Conservation (phyloP, 2,113 vertebrate genomes). For the Coracopsis vasa region DNA sequence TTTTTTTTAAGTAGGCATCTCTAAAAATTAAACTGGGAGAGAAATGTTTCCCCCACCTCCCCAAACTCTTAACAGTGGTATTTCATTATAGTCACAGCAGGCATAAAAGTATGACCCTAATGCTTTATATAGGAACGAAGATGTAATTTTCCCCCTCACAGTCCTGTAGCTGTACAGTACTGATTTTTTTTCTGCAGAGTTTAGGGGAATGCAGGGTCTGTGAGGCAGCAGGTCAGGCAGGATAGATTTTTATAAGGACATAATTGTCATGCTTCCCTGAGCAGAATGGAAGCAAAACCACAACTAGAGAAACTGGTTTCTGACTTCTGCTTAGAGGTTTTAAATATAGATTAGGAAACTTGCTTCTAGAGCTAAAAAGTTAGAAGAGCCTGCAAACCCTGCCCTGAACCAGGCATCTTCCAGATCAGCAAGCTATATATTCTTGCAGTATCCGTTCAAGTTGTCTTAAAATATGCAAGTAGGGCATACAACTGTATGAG, state of each 20-base stretch:
- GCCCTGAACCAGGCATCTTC: not conserved
- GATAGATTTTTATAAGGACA: not conserved
- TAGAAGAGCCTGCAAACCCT: not conserved
- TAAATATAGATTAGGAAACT: not conserved
- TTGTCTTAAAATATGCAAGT: not conserved
- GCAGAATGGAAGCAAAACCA: not conserved
- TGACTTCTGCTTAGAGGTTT: not conserved
- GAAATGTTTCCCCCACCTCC: not conserved
- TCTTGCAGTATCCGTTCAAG: rapidly evolving
- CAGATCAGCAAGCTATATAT: rapidly evolving
- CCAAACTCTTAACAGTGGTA: not conserved
- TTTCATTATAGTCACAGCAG: not conserved
- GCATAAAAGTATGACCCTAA: not conserved
- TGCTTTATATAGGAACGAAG: not conserved
- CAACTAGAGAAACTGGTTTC: not conserved
- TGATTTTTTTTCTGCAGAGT: not conserved
- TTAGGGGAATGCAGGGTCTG: not conserved
- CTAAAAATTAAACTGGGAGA: not conserved
- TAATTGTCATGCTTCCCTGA: not conserved
- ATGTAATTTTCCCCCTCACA: rapidly evolving
- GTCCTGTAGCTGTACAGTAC: not conserved
- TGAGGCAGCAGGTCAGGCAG: not conserved
- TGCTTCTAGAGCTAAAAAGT: not conserved
- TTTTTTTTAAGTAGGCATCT: not conserved
- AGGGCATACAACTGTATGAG: rapidly evolving